phyloP scores from a whole-genome alignment of 2,888 invertebrate species.

The Acleris literana region DNA sequence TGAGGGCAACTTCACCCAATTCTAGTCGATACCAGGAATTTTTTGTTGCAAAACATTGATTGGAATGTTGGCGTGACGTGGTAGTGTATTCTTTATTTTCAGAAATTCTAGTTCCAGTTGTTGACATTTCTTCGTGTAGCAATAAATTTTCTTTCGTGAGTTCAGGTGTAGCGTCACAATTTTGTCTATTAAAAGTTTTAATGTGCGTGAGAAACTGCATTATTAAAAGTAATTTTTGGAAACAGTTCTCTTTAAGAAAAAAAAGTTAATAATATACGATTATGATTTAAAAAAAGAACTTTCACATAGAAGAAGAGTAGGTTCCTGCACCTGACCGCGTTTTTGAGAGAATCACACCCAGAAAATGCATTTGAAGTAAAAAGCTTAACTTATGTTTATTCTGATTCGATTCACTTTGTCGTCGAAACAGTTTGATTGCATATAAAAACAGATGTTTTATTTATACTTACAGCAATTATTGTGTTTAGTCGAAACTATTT shows the following conservation, averaged over 20 bases:
- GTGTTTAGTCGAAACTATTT: too few relatives aligned
- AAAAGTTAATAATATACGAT: too few relatives aligned
- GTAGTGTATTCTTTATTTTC: background rate
- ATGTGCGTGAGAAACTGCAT: background rate
- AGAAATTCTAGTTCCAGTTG: background rate
- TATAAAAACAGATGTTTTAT: background rate
- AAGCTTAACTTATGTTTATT: slow-evolving; percentile 15
- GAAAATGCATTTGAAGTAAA: background rate
- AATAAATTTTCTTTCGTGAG: background rate
- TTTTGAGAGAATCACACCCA: too few relatives aligned
- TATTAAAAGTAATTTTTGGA: background rate
- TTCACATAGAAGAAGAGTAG: background rate
- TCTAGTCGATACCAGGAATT: slow-evolving; percentile 10
- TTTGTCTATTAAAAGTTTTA: background rate
- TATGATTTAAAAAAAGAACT: background rate
- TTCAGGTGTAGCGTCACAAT: background rate
- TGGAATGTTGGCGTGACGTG: slow-evolving; percentile 11
- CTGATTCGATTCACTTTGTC: slow-evolving; percentile 11
- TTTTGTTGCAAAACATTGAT: slow-evolving; percentile 24
- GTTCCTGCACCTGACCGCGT: too few relatives aligned
- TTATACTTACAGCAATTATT: too few relatives aligned
- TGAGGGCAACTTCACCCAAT: slow-evolving; percentile 26
- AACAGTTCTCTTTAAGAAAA: too few relatives aligned
- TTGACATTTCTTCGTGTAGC: background rate
- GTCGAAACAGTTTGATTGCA: slow-evolving; percentile 7